phyloP scores from a whole-genome alignment of 2,797 vertebrate genomes.

The Thalassophryne amazonica region DNA sequence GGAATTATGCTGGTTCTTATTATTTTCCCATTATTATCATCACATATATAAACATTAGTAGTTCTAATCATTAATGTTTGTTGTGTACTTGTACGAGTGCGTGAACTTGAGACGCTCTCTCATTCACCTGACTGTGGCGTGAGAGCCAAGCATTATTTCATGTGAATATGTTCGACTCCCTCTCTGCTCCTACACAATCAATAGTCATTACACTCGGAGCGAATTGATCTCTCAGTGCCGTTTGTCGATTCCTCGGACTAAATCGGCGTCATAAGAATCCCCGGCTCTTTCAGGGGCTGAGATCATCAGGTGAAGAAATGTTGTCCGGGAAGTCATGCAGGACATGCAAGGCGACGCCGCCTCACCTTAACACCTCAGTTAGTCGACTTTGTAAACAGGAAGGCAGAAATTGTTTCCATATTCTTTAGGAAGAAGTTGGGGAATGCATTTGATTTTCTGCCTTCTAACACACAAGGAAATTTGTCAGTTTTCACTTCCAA shows the following conservation, averaged over 20 bases:
- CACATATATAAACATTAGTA: no score
- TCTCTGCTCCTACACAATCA: conserved; percentile 59
- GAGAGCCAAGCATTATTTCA: conserved; percentile 66
- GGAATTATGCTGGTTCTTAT: no score
- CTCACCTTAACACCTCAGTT: no score
- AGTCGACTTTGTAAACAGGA: no score
- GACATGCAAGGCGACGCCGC: conserved; percentile 27
- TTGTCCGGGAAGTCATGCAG: conserved; percentile 3
- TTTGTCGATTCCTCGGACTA: conserved; percentile 62
- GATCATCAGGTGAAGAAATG: conserved; percentile 49
- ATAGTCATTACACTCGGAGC: conserved; percentile 68
- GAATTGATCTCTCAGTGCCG: conserved; percentile 66
- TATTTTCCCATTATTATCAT: no score
- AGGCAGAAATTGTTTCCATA: no score
- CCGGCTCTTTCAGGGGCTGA: conserved; percentile 6
- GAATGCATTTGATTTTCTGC: neutral
- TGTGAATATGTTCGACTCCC: conserved; percentile 66
- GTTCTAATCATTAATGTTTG: no score
- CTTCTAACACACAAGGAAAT: conserved; percentile 9
- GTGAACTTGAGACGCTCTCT: conserved; percentile 37
- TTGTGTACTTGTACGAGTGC: neutral
- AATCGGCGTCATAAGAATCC: conserved; percentile 63
- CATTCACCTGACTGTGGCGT: conserved; percentile 23
- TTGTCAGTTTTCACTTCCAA: conserved; percentile 38
- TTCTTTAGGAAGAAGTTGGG: no score